Evolutionary conservation across 2,888 invertebrate genomes (phyloP).

Genomic region (Boloria euphrosyne): DNA sequence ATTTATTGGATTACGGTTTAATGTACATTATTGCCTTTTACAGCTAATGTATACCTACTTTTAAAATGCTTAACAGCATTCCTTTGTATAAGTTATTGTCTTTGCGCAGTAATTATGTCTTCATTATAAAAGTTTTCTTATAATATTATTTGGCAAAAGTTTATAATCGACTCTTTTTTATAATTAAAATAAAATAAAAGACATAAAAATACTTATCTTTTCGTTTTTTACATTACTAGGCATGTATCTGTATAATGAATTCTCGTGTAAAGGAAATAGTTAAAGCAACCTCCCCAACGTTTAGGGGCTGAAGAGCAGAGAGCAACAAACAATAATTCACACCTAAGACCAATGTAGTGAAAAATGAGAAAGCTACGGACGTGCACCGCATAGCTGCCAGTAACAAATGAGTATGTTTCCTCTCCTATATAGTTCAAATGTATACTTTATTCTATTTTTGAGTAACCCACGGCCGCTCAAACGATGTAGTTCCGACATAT

Average conservation of each 20-base stretch:
- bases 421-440: slow-evolving; percentile 42
- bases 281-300: slow-evolving; percentile 37
- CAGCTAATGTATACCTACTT: slow-evolving; percentile 9
- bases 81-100: slow-evolving; percentile 7
- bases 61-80: background rate
- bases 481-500: slow-evolving; percentile 12
- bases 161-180: background rate
- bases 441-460: slow-evolving; percentile 33
- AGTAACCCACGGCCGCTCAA: slow-evolving; percentile 18
- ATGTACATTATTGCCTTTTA: slow-evolving; percentile 19
- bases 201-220: background rate
- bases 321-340: slow-evolving; percentile 78
- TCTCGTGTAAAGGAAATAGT: slow-evolving; percentile 19
- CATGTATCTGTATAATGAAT: background rate
- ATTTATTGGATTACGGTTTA: slow-evolving; percentile 26
- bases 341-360: slow-evolving; percentile 82
- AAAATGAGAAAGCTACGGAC: slow-evolving; percentile 78
- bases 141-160: too few relatives aligned
- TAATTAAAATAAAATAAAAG: background rate
- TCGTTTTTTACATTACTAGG: background rate
- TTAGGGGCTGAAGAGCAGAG: slow-evolving; percentile 50
- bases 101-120: background rate
- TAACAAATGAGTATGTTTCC: slow-evolving; percentile 73
- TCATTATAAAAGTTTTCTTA: background rate
- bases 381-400: slow-evolving; percentile 66